Evolutionary conservation across 2,113 vertebrate species (phyloP).

Genomic region (Phrynosoma blainvillii): DNA sequence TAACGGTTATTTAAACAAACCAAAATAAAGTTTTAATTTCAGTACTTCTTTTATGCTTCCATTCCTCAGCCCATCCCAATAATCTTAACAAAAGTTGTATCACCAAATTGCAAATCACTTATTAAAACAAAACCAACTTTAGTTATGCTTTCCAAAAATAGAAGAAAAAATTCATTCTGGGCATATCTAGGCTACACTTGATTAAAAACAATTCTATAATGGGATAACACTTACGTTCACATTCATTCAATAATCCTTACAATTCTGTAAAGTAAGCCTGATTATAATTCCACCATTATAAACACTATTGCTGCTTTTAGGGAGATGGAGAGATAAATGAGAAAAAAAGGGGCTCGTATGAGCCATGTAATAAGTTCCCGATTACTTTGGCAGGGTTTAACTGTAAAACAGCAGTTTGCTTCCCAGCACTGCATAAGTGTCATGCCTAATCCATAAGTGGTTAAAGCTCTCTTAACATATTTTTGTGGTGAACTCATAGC

Average conservation of each 20-base stretch:
- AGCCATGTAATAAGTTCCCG: no score
- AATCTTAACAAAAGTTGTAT: no score
- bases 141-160: background rate
- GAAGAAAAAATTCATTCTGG: background rate
- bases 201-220: background rate
- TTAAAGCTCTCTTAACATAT: background rate
- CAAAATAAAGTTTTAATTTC: background rate
- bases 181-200: background rate
- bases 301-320: background rate
- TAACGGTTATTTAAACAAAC: background rate
- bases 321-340: no score
- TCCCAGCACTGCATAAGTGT: background rate
- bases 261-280: background rate
- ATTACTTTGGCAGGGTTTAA: background rate
- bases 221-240: background rate
- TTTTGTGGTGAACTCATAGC: background rate
- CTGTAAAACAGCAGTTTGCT: background rate
- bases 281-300: background rate
- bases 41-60: background rate
- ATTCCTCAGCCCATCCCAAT: background rate
- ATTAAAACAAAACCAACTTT: background rate
- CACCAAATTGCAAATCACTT: no score
- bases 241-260: background rate
- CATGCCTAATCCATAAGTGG: background rate
- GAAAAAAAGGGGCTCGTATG: no score